Evolutionary conservation across 2,888 invertebrate species (phyloP).

Genomic region (Napeogenes sylphis): DNA sequence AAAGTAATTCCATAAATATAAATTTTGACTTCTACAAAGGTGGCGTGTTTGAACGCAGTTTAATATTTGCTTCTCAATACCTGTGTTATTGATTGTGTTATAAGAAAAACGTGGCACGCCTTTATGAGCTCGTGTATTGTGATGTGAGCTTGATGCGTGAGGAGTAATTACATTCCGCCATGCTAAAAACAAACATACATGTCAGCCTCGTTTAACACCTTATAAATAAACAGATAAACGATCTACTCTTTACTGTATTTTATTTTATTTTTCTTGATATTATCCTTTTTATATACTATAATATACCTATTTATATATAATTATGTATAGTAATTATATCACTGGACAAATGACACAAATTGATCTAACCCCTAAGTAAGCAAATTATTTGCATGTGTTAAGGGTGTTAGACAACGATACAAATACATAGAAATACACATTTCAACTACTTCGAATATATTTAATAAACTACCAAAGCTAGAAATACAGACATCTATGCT

Average conservation of each 20-base stretch:
- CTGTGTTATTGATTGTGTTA: constrained; percentile 62
- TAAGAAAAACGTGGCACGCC: constrained; percentile 59
- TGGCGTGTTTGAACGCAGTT: constrained; percentile 50
- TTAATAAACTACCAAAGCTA: too few relatives aligned
- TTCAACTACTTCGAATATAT: too few relatives aligned
- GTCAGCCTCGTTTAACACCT: neutral
- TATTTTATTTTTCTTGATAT: neutral
- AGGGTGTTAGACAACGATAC: too few relatives aligned
- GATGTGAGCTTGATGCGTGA: constrained; percentile 23
- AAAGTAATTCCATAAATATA: constrained; percentile 14
- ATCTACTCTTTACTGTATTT: neutral
- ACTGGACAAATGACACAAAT: too few relatives aligned
- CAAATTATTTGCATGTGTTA: too few relatives aligned
- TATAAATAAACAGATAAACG: too few relatives aligned
- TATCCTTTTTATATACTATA: too few relatives aligned
- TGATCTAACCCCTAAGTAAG: too few relatives aligned
- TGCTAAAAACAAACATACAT: neutral
- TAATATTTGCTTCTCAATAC: constrained; percentile 57
- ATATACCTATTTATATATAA: neutral
- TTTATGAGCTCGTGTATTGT: constrained; percentile 38
- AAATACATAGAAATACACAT: too few relatives aligned
- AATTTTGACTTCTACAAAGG: constrained; percentile 35
- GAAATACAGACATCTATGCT: too few relatives aligned
- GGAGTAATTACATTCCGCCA: constrained; percentile 27
- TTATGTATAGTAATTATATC: neutral